Conservation (phyloP, 2,888 invertebrate species). For the Clanis bilineata region DNA sequence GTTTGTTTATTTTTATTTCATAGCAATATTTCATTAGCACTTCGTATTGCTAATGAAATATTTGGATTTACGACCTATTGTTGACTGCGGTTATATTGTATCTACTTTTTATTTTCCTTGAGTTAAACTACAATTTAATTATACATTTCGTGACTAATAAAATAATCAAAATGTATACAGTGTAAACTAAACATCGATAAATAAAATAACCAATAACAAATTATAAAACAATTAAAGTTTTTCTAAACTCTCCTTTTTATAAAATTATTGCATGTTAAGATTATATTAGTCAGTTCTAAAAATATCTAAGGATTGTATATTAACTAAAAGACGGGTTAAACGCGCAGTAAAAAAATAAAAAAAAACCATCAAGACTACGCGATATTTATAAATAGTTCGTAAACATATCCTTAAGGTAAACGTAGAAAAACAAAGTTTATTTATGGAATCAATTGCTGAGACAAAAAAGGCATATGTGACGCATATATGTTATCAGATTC, state of each 20-base stretch:
- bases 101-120: neutral
- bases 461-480: neutral
- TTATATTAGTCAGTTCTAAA: too few relatives aligned
- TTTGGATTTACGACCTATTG: constrained; percentile 1
- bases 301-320: too few relatives aligned
- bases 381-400: neutral
- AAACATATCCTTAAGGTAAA: neutral
- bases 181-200: neutral
- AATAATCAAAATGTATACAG: neutral
- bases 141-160: neutral
- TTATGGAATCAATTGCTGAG: neutral
- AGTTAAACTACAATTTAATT: neutral
- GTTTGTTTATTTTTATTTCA: neutral
- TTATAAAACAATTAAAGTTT: too few relatives aligned
- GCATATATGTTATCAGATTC: neutral
- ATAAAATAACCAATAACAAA: neutral
- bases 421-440: neutral
- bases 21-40: neutral
- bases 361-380: neutral
- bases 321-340: neutral
- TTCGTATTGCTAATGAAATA: neutral
- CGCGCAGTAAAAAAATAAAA: neutral
- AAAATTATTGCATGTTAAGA: too few relatives aligned
- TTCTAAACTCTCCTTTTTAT: too few relatives aligned
- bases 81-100: neutral